Percentiles rank a stretch among this genome's conserved stretches.
Evolutionary conservation across 2,113 vertebrate genomes (phyloP).

Genomic region (Ailuropoda melanoleuca): DNA sequence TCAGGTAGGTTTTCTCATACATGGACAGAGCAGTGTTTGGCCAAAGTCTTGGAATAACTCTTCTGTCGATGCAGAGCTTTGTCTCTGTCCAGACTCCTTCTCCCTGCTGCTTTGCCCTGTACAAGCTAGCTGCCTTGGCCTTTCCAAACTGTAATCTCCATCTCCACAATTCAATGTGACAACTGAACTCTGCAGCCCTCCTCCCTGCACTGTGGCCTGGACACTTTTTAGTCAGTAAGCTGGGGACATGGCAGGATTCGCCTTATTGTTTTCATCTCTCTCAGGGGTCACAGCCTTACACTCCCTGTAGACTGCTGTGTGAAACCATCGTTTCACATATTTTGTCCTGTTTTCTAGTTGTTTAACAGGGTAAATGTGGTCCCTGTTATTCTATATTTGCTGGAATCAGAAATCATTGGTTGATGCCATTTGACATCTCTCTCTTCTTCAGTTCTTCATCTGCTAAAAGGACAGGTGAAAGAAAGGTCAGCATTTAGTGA

Average conservation of each 20-base stretch:
- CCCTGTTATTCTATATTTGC: not conserved
- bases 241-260: not conserved
- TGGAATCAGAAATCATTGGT: not conserved
- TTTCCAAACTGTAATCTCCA: not conserved
- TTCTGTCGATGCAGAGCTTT: not conserved
- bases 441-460: not conserved
- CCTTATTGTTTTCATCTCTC: not conserved
- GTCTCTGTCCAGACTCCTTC: not conserved
- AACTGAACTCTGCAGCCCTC: not conserved
- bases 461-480: not conserved
- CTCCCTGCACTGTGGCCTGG: not conserved
- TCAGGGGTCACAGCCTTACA: not conserved
- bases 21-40: not conserved
- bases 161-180: not conserved
- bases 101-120: not conserved
- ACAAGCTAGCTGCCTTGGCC: not conserved
- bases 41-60: not conserved
- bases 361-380: not conserved
- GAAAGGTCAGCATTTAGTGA: not conserved
- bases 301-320: not conserved
- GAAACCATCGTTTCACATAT: not conserved
- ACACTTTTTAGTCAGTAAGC: too few relatives aligned
- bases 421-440: not conserved
- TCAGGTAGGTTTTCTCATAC: not conserved
- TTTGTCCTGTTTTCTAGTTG: not conserved